Evolutionary conservation across 2,113 vertebrate species (phyloP).

Genomic region (Caranx ignobilis): DNA sequence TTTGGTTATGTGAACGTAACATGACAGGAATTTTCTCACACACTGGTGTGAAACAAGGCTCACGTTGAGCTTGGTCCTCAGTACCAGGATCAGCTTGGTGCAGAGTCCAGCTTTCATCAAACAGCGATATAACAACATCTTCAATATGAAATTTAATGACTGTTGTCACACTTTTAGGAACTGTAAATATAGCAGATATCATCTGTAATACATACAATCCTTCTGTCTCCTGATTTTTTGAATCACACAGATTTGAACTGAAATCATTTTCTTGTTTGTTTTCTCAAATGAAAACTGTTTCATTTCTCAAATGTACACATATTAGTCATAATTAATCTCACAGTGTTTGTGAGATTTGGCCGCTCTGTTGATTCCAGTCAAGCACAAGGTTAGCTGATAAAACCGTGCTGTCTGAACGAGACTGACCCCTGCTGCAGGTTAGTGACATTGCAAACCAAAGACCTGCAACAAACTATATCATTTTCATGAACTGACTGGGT

Average conservation of each 20-base stretch:
- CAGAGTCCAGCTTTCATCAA: slow-evolving; percentile 16
- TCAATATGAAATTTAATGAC: not conserved
- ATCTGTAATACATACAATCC: not conserved
- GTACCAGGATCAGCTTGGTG: slow-evolving; percentile 55
- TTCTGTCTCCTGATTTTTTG: not conserved
- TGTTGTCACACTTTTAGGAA: not conserved
- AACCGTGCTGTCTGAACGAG: not conserved
- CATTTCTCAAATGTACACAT: not conserved
- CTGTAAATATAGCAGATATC: not conserved
- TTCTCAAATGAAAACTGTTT: not conserved
- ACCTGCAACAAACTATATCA: not conserved
- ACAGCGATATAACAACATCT: not conserved
- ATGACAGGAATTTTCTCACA: slow-evolving; percentile 56
- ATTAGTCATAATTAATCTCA: not conserved
- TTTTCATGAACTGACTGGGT: not conserved
- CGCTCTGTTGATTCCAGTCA: not conserved
- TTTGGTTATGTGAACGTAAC: slow-evolving; percentile 52
- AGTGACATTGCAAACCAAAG: slow-evolving; percentile 10
- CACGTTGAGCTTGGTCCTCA: slow-evolving; percentile 46
- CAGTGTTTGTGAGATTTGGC: not conserved
- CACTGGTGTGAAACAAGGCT: slow-evolving; percentile 40
- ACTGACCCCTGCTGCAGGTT: slow-evolving; percentile 51
- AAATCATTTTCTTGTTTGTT: not conserved
- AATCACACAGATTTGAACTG: not conserved
- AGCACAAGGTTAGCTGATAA: not conserved